These are phyloP conservation scores for Sinohyriopsis cumingii DNA, from an alignment of 2,888 invertebrate genomes.

Conservation along the genomic window DNA sequence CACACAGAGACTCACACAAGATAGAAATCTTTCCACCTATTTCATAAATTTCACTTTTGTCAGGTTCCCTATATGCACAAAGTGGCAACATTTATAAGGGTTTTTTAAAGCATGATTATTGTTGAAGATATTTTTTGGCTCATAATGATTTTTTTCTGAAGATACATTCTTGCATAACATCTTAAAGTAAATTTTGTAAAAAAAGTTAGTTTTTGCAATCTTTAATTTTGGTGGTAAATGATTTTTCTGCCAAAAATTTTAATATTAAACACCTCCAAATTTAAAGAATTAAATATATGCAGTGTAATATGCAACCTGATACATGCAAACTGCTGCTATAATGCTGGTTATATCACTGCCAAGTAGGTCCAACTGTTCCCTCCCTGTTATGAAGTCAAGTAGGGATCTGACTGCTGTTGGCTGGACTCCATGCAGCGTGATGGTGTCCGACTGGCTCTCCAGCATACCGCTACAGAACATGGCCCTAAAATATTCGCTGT, in stretches of 20 bases:
- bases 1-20: too few species aligned
- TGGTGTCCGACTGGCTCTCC: conserved; percentile 17
- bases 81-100: too few species aligned
- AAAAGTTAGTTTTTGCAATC: not conserved
- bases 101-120: too few species aligned
- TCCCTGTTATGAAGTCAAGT: conserved; percentile 12
- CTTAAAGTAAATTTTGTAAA: too few species aligned
- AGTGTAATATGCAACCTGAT: conserved; percentile 16
- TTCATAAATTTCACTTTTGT: too few species aligned
- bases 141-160: too few species aligned
- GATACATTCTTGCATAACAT: too few species aligned
- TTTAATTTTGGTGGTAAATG: not conserved
- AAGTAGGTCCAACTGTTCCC: conserved; percentile 18
- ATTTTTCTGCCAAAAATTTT: not conserved
- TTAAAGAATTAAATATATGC: not conserved
- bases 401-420: conserved; percentile 11
- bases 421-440: conserved; percentile 19
- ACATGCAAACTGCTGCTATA: conserved; percentile 15
- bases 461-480: conserved; percentile 35
- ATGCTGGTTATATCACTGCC: conserved; percentile 18
- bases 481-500: conserved; percentile 31
- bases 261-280: not conserved
- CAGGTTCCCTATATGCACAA: too few species aligned
- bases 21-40: too few species aligned
- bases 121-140: too few species aligned